Conservation (phyloP, 2,113 vertebrate genomes). For the Pterocles burchelli region DNA sequence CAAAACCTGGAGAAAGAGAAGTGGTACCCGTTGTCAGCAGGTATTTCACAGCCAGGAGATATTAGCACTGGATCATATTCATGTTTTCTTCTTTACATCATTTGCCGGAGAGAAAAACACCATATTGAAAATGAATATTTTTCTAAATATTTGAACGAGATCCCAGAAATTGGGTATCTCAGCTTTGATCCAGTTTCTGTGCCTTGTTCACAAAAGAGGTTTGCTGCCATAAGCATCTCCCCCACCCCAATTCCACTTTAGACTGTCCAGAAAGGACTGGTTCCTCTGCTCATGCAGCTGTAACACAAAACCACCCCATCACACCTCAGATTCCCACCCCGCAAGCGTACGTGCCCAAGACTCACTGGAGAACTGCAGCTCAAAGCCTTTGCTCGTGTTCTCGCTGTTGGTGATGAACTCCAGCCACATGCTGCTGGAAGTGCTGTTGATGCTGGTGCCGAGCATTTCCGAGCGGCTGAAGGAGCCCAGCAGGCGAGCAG, state of each 20-base stretch:
- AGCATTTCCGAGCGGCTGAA: constrained; percentile 88
- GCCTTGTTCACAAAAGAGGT: background rate
- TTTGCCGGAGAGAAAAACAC: background rate
- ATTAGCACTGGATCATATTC: fast-evolving
- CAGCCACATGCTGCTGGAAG: constrained; percentile 95
- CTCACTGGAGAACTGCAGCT: constrained; percentile 97
- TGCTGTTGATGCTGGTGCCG: constrained; percentile 89
- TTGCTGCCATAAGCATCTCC: fast-evolving
- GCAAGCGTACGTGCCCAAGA: fast-evolving
- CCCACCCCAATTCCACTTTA: background rate
- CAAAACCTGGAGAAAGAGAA: constrained; percentile 83
- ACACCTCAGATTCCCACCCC: background rate
- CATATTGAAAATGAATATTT: background rate
- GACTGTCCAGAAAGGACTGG: background rate
- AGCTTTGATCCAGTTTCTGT: background rate
- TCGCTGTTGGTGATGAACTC: constrained; percentile 90
- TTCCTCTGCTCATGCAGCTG: fast-evolving
- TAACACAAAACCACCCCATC: fast-evolving
- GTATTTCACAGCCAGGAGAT: background rate
- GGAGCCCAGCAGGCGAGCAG: constrained; percentile 87
- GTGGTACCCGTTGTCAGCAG: background rate
- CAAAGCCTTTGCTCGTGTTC: constrained; percentile 95
- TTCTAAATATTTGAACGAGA: background rate
- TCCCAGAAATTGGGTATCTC: background rate
- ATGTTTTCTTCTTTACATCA: background rate